Base-by-base conservation (phyloP, 2,113 vertebrate genomes). In the Amblyornis subalaris region DNA sequence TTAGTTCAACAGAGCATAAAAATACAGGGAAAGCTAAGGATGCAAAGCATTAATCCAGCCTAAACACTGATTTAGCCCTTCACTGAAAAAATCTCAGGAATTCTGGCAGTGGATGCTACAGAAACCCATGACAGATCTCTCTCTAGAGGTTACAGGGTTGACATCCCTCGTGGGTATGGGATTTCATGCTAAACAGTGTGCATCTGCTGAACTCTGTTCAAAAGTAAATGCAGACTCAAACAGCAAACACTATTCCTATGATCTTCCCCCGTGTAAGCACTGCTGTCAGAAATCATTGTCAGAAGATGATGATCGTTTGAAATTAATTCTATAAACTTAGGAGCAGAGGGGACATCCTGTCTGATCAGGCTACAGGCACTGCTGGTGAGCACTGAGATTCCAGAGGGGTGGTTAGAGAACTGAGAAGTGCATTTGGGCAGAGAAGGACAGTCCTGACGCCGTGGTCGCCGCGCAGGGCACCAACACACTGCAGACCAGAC, bases 401-500 rank as follows among this genome's bases (percentile, higher is more conserved):
- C 65, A 74, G 47, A 90, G 33, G 67, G 55, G 47, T 0, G 6
- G 42, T 48, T n/a, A 8, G n/a, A 71, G 47, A 67, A 28, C 29
- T 20, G 42, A 22, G 18, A 83, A 33, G 38, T 31, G 47, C 42
- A 50, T 22, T 21, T 47, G n/a, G 58, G 60, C 50, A 75, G 31
- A 21, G 23, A 31, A 69, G 48, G 12, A 40, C 48, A 82, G 55
- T 48, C 54, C 48, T 47, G 12, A 64, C 7, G 5, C 47, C 1
- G 0, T 22, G 45, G 45, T 0, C 42, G 25, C 17, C 64, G 29
- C 10, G 7, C 48, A 78, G 71, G 50, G 55, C 25, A 60, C 23
- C 1, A 12, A 45, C 19, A 33, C 0, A 0, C 47, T 78, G 65
- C 35, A 51, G 42, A 74, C 25, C 35, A 78, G 48, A 42, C 2